Base-by-base conservation (phyloP, 1,140 invertebrate species). In the Meteorus sp. region DNA sequence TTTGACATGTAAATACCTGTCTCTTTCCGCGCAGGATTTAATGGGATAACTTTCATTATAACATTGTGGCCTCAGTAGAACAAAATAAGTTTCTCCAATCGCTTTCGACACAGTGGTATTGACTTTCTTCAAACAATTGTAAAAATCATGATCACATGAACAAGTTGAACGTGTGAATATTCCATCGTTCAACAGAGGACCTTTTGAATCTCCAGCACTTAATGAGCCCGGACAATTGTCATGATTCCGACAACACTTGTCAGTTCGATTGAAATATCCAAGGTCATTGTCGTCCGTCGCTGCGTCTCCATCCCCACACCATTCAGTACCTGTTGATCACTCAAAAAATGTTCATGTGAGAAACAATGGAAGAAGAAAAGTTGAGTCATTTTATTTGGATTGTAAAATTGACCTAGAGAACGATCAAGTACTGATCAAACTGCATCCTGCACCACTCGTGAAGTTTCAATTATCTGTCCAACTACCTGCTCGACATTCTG, bases 271-370 rank as follows among this genome's bases (percentile, higher is more conserved):
- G 61, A 82, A 78, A 0, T 69, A 11, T 0, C 85, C 85, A 8
- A 86, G 62, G 48, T 86, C 82, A 1, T 77, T 60, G 5, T 74
- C 66, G 33, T 63, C 62, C 2, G 69, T 53, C 0, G 85, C 80
- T 1, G 69, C 64, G 47, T 84, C 78, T 2, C 85, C 85, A 15
- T 68, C 71, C 0, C 85, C 86, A 60, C 85, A 87, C 85, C 85
- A 85, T 33, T 75, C 72, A 4, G 84, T 85, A 22, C 84, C 84
- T 78, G 59, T 59, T 20, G 52, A 62, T 17, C 7, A 33, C n/a
- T n/a, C n/a, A n/a, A n/a, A n/a, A n/a, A n/a, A n/a, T n/a, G n/a
- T n/a, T n/a, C n/a, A n/a, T n/a, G n/a, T n/a, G n/a, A n/a, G n/a
- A n/a, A n/a, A n/a, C n/a, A n/a, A n/a, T n/a, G n/a, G n/a, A n/a